Percentiles rank a stretch among this genome's conserved stretches.
Conservation (phyloP, 2,888 invertebrate genomes). For the Onchidella celtica region DNA sequence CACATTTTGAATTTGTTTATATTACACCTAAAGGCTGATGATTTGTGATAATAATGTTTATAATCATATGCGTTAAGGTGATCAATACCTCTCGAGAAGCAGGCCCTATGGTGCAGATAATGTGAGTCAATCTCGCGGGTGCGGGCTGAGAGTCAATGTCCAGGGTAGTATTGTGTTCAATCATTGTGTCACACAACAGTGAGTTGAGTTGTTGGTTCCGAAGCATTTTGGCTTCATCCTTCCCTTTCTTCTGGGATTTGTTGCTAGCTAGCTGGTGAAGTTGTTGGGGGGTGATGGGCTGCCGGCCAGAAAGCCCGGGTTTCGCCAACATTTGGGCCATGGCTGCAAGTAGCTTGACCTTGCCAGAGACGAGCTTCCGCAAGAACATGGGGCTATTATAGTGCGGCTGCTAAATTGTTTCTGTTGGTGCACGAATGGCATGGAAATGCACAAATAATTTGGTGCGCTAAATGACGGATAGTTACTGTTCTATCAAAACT, state of each 20-base stretch:
- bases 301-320: background rate
- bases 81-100: constrained; percentile 89
- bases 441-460: no score
- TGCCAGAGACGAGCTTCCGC: background rate
- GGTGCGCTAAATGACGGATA: no score
- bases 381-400: no score
- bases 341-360: background rate
- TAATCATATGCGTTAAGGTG: no score
- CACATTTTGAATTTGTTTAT: no score
- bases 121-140: constrained; percentile 92
- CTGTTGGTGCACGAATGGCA: no score
- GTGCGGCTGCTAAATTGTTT: no score
- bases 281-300: background rate
- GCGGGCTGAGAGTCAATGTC: constrained; percentile 95
- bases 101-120: constrained; percentile 94
- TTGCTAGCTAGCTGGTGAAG: background rate
- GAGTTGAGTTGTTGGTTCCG: constrained; percentile 73
- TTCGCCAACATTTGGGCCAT: constrained; percentile 40
- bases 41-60: no score
- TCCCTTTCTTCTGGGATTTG: background rate
- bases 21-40: no score
- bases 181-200: constrained; percentile 83
- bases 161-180: constrained; percentile 96
- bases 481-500: no score
- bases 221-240: background rate